These are phyloP conservation scores for Oncorhynchus nerka DNA, from an alignment of 2,113 vertebrate species.

Conservation along the genomic window DNA sequence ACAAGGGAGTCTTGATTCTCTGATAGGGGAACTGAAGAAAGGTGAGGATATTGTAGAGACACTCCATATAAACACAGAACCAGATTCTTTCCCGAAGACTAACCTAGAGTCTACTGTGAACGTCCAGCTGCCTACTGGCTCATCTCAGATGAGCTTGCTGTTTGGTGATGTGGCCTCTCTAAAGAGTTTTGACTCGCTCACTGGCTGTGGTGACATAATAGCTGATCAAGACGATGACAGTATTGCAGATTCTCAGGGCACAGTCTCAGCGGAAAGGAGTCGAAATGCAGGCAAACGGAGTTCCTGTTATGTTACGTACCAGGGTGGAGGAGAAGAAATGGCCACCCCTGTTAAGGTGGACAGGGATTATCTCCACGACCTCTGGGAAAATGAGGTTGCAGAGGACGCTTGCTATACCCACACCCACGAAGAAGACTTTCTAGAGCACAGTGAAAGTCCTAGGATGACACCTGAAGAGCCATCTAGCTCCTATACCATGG, in stretches of 20 bases:
- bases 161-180: conserved; percentile 90
- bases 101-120: conserved; percentile 53
- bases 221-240: conserved; percentile 94
- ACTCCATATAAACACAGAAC: conserved; percentile 51
- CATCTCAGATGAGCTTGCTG: conserved; percentile 81
- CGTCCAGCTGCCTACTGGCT: conserved; percentile 58
- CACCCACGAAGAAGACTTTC: conserved; percentile 43
- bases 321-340: conserved; percentile 97
- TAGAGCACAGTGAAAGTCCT: conserved; percentile 47
- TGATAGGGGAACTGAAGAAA: conserved; percentile 21
- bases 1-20: conserved; percentile 38
- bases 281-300: conserved; percentile 84
- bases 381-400: conserved; percentile 71
- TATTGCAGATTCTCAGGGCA: conserved; percentile 78
- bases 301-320: conserved; percentile 93
- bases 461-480: conserved; percentile 49
- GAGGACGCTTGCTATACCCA: conserved; percentile 73
- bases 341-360: conserved; percentile 87
- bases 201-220: conserved; percentile 95
- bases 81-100: conserved; percentile 52
- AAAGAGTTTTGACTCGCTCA: conserved; percentile 97
- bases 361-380: conserved; percentile 78
- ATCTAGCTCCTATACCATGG: conserved; percentile 61
- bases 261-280: conserved; percentile 83
- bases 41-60: conserved; percentile 34